Percentiles rank a stretch among this genome's conserved stretches.
These are phyloP conservation scores for Amyelois transitella DNA, from an alignment of 1,140 invertebrate species.

Conservation along the genomic window DNA sequence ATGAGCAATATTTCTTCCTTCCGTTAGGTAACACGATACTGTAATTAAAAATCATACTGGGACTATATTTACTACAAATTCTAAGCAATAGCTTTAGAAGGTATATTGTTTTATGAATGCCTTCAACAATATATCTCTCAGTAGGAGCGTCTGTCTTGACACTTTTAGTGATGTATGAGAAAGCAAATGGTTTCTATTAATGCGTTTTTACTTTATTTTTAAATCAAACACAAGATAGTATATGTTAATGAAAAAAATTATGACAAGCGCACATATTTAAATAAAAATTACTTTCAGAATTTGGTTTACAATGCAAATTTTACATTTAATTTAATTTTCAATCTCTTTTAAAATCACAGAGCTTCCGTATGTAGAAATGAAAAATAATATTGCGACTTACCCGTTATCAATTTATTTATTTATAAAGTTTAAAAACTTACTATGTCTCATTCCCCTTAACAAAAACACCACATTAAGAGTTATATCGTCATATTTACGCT, in stretches of 20 bases:
- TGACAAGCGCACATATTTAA: too few species aligned
- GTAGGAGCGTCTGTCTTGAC: not conserved
- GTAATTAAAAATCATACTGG: not conserved
- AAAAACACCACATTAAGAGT: conserved; percentile 55
- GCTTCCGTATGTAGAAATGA: too few species aligned
- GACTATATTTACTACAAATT: not conserved
- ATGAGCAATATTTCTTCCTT: too few species aligned
- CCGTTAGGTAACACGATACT: too few species aligned
- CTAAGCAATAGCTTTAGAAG: not conserved
- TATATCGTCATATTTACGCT: conserved; percentile 26
- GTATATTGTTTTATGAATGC: not conserved
- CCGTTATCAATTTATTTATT: too few species aligned
- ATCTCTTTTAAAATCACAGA: too few species aligned
- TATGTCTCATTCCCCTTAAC: conserved; percentile 18
- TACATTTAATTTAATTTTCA: too few species aligned
- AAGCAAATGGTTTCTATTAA: not conserved
- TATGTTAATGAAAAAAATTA: not conserved
- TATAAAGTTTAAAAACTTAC: not conserved
- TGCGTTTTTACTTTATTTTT: not conserved
- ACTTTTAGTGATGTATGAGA: not conserved
- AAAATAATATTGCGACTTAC: too few species aligned
- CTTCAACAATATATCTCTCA: not conserved
- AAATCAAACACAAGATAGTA: not conserved
- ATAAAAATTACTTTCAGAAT: too few species aligned
- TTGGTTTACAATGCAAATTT: too few species aligned